These are phyloP conservation scores for Phaedon cochleariae DNA, from an alignment of 2,888 invertebrate species.

Conservation along the genomic window DNA sequence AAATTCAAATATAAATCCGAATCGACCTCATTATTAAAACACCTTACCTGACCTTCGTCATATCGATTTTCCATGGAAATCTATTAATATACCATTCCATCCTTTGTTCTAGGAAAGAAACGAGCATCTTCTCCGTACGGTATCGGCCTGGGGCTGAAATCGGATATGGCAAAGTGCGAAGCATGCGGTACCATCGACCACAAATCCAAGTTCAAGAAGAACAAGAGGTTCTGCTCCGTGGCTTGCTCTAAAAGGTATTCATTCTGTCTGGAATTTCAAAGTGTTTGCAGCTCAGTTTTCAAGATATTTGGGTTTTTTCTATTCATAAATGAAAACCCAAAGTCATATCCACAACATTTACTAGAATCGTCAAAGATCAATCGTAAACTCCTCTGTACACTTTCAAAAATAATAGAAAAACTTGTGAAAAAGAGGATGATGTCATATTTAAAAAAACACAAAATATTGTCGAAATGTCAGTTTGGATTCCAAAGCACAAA, in stretches of 20 bases:
- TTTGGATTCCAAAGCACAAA: too few relatives aligned
- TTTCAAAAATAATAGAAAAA: too few relatives aligned
- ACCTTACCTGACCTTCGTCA: slow-evolving; percentile 17
- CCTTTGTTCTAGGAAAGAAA: slow-evolving; percentile 66
- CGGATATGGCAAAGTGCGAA: slow-evolving; percentile 74
- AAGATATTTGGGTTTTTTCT: not conserved
- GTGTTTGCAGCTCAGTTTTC: too few relatives aligned
- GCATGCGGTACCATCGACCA: slow-evolving; percentile 75
- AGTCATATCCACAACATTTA: too few relatives aligned
- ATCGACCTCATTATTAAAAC: not conserved
- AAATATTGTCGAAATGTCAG: too few relatives aligned
- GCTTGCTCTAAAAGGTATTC: slow-evolving; percentile 71
- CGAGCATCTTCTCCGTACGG: slow-evolving; percentile 53
- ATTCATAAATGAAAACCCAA: too few relatives aligned
- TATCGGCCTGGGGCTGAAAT: slow-evolving; percentile 58
- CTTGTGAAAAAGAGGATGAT: too few relatives aligned
- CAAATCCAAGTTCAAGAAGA: slow-evolving; percentile 74
- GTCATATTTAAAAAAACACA: too few relatives aligned
- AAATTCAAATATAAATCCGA: not conserved
- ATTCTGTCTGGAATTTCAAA: too few relatives aligned
- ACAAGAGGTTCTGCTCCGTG: slow-evolving; percentile 79
- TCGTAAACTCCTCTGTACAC: too few relatives aligned
- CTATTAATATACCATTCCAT: not conserved
- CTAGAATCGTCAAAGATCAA: too few relatives aligned
- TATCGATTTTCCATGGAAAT: slow-evolving; percentile 23